Conservation (phyloP, 2,888 invertebrate genomes). For the Rhyacophila evoluta region DNA sequence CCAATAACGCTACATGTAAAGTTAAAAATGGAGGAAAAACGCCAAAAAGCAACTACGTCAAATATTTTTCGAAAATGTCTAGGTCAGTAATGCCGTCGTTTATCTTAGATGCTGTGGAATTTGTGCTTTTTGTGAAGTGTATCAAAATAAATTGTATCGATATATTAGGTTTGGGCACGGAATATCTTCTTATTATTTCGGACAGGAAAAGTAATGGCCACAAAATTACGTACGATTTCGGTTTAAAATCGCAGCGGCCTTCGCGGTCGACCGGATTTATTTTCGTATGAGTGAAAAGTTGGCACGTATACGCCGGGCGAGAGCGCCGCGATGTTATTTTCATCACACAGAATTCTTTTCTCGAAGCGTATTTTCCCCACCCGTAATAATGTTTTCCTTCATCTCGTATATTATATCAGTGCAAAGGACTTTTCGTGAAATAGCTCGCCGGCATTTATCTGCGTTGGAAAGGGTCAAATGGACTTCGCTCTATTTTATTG, state of each 20-base stretch:
- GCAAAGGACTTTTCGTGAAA: conserved; percentile 40
- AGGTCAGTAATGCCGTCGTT: background rate
- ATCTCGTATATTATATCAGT: conserved; percentile 41
- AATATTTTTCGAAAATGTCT: too few relatives aligned
- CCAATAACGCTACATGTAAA: too few relatives aligned
- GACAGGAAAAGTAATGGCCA: background rate
- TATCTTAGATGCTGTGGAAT: background rate
- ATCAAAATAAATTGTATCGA: background rate
- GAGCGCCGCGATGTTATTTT: conserved; percentile 11
- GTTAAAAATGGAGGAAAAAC: too few relatives aligned
- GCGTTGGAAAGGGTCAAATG: conserved; percentile 42
- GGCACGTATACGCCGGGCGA: conserved; percentile 3
- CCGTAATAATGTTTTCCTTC: conserved; percentile 43
- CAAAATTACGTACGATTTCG: conserved; percentile 1
- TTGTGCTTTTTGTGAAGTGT: too few relatives aligned
- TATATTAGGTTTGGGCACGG: background rate
- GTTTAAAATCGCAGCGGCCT: conserved; percentile 10
- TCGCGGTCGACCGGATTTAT: conserved; percentile 10
- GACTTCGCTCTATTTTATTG: conserved; percentile 38
- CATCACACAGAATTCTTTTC: conserved; percentile 29
- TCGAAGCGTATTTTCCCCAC: conserved; percentile 21
- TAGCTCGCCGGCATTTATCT: conserved; percentile 43
- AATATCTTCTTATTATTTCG: background rate
- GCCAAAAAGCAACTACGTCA: too few relatives aligned
- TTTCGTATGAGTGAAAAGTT: conserved; percentile 18